These are phyloP conservation scores for Alosa sapidissima DNA, from an alignment of 2,797 vertebrate genomes.

Conservation along the genomic window DNA sequence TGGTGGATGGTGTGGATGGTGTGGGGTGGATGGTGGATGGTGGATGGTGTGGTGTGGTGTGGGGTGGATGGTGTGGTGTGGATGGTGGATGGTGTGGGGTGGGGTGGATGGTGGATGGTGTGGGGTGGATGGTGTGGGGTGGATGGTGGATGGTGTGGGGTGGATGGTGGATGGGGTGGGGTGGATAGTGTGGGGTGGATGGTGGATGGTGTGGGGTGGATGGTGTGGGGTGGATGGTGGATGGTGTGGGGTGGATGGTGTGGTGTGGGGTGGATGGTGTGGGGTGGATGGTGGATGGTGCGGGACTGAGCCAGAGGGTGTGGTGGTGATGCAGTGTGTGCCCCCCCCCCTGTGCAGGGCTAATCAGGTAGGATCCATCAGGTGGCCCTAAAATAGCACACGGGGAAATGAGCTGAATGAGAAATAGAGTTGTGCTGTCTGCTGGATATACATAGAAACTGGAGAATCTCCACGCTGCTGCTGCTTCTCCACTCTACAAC, in stretches of 20 bases:
- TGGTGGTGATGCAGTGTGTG: background rate
- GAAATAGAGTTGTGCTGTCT: slow-evolving; percentile 30
- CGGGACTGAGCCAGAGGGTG: background rate
- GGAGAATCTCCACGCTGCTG: background rate
- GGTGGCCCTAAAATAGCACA: slow-evolving; percentile 26
- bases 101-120: too few species aligned
- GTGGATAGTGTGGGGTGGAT: too few species aligned
- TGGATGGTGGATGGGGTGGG: background rate
- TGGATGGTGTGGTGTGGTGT: too few species aligned
- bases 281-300: background rate
- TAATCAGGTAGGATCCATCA: slow-evolving; percentile 27
- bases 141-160: too few species aligned
- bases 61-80: background rate
- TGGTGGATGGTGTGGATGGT: too few species aligned
- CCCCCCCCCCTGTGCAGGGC: slow-evolving; percentile 24
- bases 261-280: too few species aligned
- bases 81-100: background rate
- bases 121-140: too few species aligned
- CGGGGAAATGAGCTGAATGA: slow-evolving; percentile 30
- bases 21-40: background rate
- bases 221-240: too few species aligned
- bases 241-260: too few species aligned
- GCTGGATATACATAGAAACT: slow-evolving; percentile 31
- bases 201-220: background rate
- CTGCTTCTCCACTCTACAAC: background rate